A percentile compares a stretch with the other conserved stretches of the same genome.
phyloP scores from a whole-genome alignment of 2,113 vertebrate species.

The Herpetotheres cachinnans region DNA sequence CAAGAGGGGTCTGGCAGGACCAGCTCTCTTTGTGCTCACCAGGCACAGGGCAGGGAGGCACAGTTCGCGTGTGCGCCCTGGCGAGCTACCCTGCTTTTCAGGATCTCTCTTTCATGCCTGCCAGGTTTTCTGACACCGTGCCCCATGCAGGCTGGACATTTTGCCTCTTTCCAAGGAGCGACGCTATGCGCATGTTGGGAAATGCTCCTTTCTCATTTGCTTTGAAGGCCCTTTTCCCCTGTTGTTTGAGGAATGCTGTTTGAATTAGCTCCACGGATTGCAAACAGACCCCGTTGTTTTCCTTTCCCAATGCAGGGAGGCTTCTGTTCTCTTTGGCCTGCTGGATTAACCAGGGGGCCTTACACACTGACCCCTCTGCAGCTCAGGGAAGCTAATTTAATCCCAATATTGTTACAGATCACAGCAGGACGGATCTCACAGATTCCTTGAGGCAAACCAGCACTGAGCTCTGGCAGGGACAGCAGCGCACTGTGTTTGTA shows the following conservation, averaged over 20 bases:
- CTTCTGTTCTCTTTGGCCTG: constrained; percentile 58
- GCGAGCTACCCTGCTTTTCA: background rate
- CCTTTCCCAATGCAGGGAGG: constrained; percentile 61
- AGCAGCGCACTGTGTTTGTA: background rate
- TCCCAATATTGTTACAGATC: constrained; percentile 64
- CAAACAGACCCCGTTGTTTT: constrained; percentile 67
- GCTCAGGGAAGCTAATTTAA: constrained; percentile 65
- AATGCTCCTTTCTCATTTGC: background rate
- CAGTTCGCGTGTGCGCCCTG: accelerated
- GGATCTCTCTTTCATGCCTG: background rate
- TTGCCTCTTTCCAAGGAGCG: background rate
- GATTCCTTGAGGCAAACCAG: constrained; percentile 57
- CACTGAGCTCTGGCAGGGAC: background rate
- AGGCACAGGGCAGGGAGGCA: background rate
- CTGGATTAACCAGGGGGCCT: constrained; percentile 61
- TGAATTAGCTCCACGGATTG: constrained; percentile 63
- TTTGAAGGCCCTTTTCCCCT: constrained; percentile 43
- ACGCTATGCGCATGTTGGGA: background rate
- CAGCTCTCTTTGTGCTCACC: accelerated
- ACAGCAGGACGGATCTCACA: constrained; percentile 46
- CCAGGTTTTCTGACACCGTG: background rate
- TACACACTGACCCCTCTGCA: constrained; percentile 54
- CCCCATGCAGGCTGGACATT: background rate
- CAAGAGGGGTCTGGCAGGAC: background rate
- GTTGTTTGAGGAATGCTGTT: constrained; percentile 63